Base-by-base conservation (phyloP, 2,888 invertebrate genomes). In the Arenicola marina region DNA sequence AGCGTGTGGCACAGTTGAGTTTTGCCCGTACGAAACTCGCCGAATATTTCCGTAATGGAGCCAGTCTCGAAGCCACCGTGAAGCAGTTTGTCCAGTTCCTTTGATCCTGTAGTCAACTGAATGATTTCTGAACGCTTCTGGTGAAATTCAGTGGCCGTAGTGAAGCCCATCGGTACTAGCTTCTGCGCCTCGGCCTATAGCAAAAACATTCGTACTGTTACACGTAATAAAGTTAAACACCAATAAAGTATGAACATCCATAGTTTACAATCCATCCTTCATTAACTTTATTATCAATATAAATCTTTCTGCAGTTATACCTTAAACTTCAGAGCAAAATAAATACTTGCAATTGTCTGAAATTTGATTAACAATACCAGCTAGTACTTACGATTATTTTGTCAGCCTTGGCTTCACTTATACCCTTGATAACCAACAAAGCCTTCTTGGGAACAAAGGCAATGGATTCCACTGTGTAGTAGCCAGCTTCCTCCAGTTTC, bases 41-140 rank as follows among this genome's bases (percentile, higher is more conserved):
- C 98, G 86, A 99, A 98, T 76, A 99, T 89, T 86, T 99, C 98
- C 0, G 98, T 99, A 45, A 99, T 96, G 0, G 96, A 95, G 0
- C 98, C 98, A 0, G 98, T 99, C 84, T 99, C 98, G 71, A 99
- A 91, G 2, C 98, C 99, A 48, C 98, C 96, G 34, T 94, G 94
- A 2, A 97, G 86, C 32, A 97, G 86, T 77, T 94, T 90, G 81
- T 98, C 97, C 43, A 97, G 84, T 80, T 96, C 96, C 71, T 91
- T 92, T 0, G 96, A 95, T 4, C 65, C 68, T 1, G 97, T 97
- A 0, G 95, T 93, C 11, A 99, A 84, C 81, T 92, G 92, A 59
- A 99, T 94, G 57, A 98, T 92, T 83, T 99, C 97, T 2, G 96
- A 90, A 68, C 99, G 88, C 83, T 93, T 95, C 78, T 92, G 91